These are phyloP conservation scores for Trypoxylus dichotomus DNA, from an alignment of 1,140 invertebrate species.

Conservation along the genomic window DNA sequence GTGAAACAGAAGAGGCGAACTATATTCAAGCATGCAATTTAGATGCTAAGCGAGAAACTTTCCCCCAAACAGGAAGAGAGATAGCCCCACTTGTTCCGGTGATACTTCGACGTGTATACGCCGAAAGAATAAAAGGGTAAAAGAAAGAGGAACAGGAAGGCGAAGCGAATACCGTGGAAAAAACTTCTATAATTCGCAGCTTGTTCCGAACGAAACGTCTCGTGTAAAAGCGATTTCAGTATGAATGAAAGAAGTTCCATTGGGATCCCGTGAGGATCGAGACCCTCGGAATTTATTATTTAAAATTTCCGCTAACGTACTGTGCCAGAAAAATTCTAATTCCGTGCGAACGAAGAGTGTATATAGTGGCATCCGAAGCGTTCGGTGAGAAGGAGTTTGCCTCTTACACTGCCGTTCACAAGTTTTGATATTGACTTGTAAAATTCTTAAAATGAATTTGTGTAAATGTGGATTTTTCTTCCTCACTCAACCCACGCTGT, in stretches of 20 bases:
- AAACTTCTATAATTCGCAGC: slow-evolving; percentile 23
- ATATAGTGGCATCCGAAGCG: background rate
- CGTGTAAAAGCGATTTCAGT: slow-evolving; percentile 22
- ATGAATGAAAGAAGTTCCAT: slow-evolving; percentile 16
- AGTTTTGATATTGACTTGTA: background rate
- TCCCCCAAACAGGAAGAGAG: background rate
- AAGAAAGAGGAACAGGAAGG: background rate
- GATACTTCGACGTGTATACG: background rate
- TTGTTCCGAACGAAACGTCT: slow-evolving; percentile 5
- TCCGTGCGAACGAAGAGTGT: background rate
- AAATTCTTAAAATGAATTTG: background rate
- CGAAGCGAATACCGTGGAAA: background rate
- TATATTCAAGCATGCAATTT: slow-evolving; percentile 5
- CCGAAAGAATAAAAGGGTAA: background rate
- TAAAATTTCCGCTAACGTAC: slow-evolving; percentile 21
- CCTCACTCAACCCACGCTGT: no score
- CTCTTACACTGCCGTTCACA: background rate
- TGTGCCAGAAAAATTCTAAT: slow-evolving; percentile 17
- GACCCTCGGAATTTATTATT: slow-evolving; percentile 26
- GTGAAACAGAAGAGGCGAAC: slow-evolving; percentile 4
- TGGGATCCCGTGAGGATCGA: slow-evolving; percentile 7
- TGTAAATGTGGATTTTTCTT: no score
- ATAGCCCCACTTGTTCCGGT: background rate
- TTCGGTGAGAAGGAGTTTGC: background rate
- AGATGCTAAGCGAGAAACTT: slow-evolving; percentile 1